Evolutionary conservation across 2,797 vertebrate genomes (phyloP), one percentile per base, ranked within the genome.

Genomic region (Girardinus metallicus): DNA sequence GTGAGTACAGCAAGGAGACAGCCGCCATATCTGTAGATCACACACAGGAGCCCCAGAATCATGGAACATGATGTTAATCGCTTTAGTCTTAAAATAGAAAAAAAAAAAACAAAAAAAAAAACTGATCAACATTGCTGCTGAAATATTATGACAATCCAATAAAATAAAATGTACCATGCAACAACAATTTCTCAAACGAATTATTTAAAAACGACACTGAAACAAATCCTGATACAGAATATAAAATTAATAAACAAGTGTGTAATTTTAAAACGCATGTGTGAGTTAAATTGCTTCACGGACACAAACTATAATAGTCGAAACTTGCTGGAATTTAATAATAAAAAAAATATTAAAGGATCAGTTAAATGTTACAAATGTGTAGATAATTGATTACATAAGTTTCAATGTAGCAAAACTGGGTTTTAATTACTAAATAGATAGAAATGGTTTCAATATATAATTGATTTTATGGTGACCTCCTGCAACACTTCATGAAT

Each of bases 1-100:
- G 96, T 96, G 85, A 96, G 96, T 96, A 83, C 55, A 53, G 39
- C 6, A 1, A 21, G 2, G 1, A 12, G 51, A 31, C 43, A 55
- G 41, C 41, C 41, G 12, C 41, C 41, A 1, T 29, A 15, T n/a
- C 12, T 29, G 5, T 43, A 29, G 2, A 7, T 29, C 41, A 71
- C 5, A 29, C 23, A 23, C 6, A 9, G 1, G 51, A 53, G 23
- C 23, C 51, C 51, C 51, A 26, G 51, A 68, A 41, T 26, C 39
- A 39, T 68, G 34, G 7, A 68, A 7, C 36, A 39, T 23, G 57
- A 62, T 34, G 10, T 53, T 39, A 39, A 26, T 68, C 2, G 10
- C 34, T 68, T 13, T 70, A 23, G 26, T 70, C 41, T 57, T 29
- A 29, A 55, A 55, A 55, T 55, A n/a, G 3, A 55, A 5, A 23